Evolutionary conservation across 2,797 vertebrate species (phyloP).

Genomic region (Characodon lateralis): DNA sequence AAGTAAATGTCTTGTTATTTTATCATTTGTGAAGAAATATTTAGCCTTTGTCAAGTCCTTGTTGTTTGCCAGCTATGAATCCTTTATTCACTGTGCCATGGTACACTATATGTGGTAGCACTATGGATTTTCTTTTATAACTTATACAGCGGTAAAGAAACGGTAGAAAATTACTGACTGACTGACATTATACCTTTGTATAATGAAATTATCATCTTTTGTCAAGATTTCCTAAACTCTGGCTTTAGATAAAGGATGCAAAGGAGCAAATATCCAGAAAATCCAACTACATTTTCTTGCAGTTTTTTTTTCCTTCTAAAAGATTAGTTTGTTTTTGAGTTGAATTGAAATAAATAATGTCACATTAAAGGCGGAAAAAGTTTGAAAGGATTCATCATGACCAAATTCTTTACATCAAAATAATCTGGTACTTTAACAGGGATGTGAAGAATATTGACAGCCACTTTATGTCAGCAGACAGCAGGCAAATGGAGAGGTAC

Average conservation of each 20-base stretch:
- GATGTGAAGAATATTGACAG: background rate
- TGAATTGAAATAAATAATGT: background rate
- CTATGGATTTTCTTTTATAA: too few relatives aligned
- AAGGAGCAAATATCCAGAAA: background rate
- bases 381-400: background rate
- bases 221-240: background rate
- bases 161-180: too few relatives aligned
- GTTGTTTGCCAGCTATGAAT: background rate
- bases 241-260: background rate
- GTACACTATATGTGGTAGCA: background rate
- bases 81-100: background rate
- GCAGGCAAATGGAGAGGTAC: background rate
- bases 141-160: background rate
- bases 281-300: background rate
- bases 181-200: background rate
- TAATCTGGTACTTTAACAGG: background rate
- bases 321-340: background rate
- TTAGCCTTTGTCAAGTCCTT: background rate
- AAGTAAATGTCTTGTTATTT: background rate
- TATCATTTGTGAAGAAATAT: background rate
- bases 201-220: background rate
- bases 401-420: background rate
- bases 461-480: background rate
- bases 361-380: background rate
- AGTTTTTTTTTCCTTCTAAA: background rate